A percentile compares a stretch with the other conserved stretches of the same genome.
These are phyloP conservation scores for Saccostrea cuccullata DNA, from an alignment of 1,140 invertebrate genomes.

Conservation along the genomic window DNA sequence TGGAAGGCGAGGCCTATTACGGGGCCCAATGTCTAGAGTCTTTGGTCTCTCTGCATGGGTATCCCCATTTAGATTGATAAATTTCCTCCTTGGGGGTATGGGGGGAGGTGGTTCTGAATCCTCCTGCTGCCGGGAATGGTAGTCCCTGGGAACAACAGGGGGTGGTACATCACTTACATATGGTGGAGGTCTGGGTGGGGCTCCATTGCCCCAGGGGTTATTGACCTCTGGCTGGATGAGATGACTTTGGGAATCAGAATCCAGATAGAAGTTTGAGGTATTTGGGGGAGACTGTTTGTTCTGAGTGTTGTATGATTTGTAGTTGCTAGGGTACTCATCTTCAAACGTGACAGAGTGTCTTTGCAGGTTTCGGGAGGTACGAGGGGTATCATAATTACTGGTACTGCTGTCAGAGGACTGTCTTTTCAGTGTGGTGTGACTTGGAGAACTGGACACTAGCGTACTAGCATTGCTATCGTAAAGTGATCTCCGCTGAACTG, in stretches of 20 bases:
- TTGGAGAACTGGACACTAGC: conserved; percentile 56
- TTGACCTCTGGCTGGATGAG: background rate
- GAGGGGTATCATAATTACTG: conserved; percentile 73
- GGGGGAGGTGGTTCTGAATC: conserved; percentile 52
- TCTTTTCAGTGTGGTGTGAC: conserved; percentile 60
- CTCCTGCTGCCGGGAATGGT: conserved; percentile 69
- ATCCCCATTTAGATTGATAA: conserved; percentile 55
- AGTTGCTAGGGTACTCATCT: conserved; percentile 68
- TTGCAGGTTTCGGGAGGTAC: conserved; percentile 73
- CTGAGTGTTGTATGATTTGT: conserved; percentile 78
- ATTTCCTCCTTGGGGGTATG: conserved; percentile 54
- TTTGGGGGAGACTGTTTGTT: conserved; percentile 85
- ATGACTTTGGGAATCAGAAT: conserved; percentile 50
- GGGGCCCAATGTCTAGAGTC: conserved; percentile 62
- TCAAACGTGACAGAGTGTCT: conserved; percentile 77
- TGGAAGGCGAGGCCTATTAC: conserved; percentile 56
- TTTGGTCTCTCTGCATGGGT: conserved; percentile 61
- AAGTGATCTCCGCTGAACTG: conserved; percentile 64
- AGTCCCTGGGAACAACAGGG: conserved; percentile 74
- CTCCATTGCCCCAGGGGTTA: conserved; percentile 28
- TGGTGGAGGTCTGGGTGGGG: background rate
- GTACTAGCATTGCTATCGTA: conserved; percentile 67
- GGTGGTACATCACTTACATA: conserved; percentile 62
- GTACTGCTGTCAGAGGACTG: conserved; percentile 74
- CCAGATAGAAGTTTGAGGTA: conserved; percentile 83